Base-by-base conservation (phyloP, 2,113 vertebrate genomes). In the Sapajus apella region DNA sequence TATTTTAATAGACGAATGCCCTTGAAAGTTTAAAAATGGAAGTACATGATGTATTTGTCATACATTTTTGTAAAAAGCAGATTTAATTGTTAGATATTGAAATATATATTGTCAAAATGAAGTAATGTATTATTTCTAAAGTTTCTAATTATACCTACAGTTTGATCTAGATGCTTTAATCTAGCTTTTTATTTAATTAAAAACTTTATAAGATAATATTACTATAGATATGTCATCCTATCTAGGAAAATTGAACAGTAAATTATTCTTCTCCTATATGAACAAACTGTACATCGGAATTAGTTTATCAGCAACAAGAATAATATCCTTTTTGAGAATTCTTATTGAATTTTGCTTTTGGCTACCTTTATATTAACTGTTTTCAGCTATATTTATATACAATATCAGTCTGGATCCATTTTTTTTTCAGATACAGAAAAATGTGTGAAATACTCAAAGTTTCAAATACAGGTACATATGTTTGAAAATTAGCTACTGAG, bases 401-500 rank as follows among this genome's bases (percentile, higher is more conserved):
- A 82, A 97, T 92, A 82, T 98, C 94, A 96, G 91, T 86, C 96
- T 97, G 93, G 92, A 93, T 95, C 85, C 76, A 87, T 93, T 98
- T 98, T 97, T 97, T 40, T 35, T 97, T 97, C 94, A 98, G 97
- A 94, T 93, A 97, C 97, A 97, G 88, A 95, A 97, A 98, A 98
- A 94, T 96, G 80, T 81, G 79, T 93, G 94, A 97, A 98, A 89
- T 98, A 72, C 81, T 98, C 89, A 94, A 97, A 85, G 96, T 97
- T 98, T 98, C 96, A 97, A 92, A 94, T 98, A 97, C 75, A 97
- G 95, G 91, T 98, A 98, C 75, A 77, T 96, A 94, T 72, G 82
- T 97, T 95, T 98, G 97, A 96, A 97, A 40, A 98, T 97, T 97
- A 98, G 95, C 96, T 97, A 97, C 96, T 96, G 97, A 98, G 97